Conservation (phyloP, 2,888 invertebrate species). For the Lasioglossum lativentre region DNA sequence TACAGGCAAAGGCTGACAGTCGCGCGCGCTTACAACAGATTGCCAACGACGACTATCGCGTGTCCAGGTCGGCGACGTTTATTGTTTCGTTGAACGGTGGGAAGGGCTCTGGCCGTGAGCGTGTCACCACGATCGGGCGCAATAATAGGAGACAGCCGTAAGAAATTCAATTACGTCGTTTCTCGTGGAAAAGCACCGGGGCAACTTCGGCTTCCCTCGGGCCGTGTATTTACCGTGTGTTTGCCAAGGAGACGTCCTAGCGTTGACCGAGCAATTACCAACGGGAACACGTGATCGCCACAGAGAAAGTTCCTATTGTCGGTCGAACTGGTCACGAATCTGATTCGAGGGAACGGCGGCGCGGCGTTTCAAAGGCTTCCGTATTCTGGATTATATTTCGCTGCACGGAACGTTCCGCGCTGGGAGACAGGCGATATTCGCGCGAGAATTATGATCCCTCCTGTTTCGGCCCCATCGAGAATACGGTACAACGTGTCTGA, state of each 20-base stretch:
- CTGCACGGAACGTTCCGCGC: not conserved
- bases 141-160: conserved; percentile 32
- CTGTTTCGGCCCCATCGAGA: not conserved
- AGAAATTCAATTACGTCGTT: conserved; percentile 46
- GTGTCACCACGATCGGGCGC: conserved; percentile 5
- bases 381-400: not conserved
- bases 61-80: conserved; percentile 12
- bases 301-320: not conserved
- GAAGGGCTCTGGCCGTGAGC: not conserved
- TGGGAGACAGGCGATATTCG: not conserved
- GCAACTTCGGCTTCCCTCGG: conserved; percentile 6
- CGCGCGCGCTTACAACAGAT: not conserved
- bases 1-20: not conserved
- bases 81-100: conserved; percentile 22
- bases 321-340: not conserved
- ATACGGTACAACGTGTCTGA: not conserved
- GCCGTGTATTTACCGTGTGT: conserved; percentile 34
- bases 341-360: not conserved
- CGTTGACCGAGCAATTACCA: conserved; percentile 44
- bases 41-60: not conserved
- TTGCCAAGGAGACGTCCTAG: conserved; percentile 27
- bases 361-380: not conserved
- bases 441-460: not conserved
- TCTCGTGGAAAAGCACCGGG: conserved; percentile 33
- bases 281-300: conserved; percentile 7